A percentile compares a stretch with the other conserved stretches of the same genome.
These are phyloP conservation scores for Stichodactyla mertensii DNA, from an alignment of 64 coral and sea anemone species.

Conservation along the genomic window DNA sequence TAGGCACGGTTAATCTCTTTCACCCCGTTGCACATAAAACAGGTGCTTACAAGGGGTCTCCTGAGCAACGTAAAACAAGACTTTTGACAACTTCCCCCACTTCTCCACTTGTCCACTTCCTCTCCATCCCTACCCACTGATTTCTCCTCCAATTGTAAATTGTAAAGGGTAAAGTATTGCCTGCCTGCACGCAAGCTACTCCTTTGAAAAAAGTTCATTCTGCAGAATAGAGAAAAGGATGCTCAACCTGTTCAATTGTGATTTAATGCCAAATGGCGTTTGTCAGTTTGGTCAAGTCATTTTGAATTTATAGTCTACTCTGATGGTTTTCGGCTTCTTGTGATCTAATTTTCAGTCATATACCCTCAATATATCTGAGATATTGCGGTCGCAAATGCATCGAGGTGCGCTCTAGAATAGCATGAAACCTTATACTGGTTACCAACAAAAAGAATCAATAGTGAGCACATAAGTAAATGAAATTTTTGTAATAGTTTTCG, in stretches of 20 bases:
- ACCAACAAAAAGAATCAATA: not conserved
- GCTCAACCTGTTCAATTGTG: not conserved
- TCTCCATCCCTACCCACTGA: too few species aligned
- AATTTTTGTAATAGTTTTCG: not conserved
- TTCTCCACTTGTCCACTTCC: not conserved
- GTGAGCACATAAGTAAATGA: not conserved
- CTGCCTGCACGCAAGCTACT: too few species aligned
- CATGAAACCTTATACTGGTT: not conserved
- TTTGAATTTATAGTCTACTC: too few species aligned
- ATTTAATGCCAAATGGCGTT: not conserved
- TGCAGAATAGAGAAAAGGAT: not conserved
- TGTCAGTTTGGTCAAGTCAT: not conserved
- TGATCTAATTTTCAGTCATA: not conserved
- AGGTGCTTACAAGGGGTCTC: too few species aligned
- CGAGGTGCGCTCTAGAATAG: not conserved
- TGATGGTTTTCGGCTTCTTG: not conserved
- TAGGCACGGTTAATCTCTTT: too few species aligned
- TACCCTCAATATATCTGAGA: not conserved
- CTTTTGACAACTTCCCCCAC: too few species aligned
- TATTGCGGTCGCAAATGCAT: too few species aligned
- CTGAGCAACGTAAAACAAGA: too few species aligned
- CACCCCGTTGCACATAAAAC: too few species aligned
- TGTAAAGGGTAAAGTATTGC: too few species aligned
- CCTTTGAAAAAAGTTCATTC: too few species aligned
- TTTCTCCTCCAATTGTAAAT: too few species aligned